phyloP scores from a whole-genome alignment of 2,888 invertebrate species.

The Ashinkailepas kermadecensis region DNA sequence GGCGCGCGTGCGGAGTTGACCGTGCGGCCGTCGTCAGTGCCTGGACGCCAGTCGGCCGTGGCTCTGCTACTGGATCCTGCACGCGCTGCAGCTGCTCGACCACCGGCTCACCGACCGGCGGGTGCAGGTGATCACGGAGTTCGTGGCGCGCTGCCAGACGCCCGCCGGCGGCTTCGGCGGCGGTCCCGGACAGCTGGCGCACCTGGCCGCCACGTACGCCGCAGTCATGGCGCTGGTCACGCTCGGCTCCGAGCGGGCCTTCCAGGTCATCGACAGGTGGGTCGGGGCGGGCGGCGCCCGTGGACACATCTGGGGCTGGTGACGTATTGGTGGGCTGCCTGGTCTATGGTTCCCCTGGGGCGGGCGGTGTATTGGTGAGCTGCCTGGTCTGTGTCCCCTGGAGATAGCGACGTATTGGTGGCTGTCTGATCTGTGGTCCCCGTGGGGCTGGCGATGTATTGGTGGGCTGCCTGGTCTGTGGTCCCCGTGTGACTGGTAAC shows the following conservation, averaged over 20 bases:
- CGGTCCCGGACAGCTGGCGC: constrained; percentile 84
- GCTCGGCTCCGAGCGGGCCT: constrained; percentile 79
- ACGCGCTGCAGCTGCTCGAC: constrained; percentile 72
- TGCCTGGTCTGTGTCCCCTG: too few species aligned
- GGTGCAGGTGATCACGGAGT: constrained; percentile 51
- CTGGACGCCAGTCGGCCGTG: constrained; percentile 93
- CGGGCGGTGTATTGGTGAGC: too few species aligned
- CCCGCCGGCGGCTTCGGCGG: constrained; percentile 84
- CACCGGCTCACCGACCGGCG: constrained; percentile 53
- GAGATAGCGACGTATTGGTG: too few species aligned
- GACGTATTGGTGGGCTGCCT: too few species aligned
- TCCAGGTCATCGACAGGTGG: constrained; percentile 73
- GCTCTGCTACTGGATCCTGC: constrained; percentile 95
- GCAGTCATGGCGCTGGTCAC: constrained; percentile 88
- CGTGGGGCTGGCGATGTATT: too few species aligned
- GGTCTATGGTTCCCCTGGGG: too few species aligned
- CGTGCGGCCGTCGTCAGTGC: constrained; percentile 45
- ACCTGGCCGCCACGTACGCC: constrained; percentile 95
- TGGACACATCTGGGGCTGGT: too few species aligned
- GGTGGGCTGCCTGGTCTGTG: too few species aligned
- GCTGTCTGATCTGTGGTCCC: too few species aligned
- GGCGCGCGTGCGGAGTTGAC: background rate
- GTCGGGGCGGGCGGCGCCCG: background rate
- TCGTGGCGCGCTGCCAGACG: constrained; percentile 60
- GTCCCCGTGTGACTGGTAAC: too few species aligned